phyloP scores from a whole-genome alignment of 2,113 vertebrate genomes.

The Clarias magur region DNA sequence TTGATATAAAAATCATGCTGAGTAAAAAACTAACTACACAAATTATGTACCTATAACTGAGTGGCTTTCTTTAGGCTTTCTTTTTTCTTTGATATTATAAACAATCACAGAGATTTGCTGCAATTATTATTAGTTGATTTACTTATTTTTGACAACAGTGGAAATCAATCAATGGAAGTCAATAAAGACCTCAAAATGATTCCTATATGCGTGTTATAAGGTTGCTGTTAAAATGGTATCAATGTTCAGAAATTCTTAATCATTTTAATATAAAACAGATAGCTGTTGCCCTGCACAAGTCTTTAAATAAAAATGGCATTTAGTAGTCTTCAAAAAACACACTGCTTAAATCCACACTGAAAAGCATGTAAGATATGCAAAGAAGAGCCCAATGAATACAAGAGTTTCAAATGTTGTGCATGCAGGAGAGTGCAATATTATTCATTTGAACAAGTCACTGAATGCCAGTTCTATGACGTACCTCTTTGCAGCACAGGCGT shows the following conservation, averaged over 20 bases:
- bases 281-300: too few species aligned
- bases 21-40: neutral
- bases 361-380: neutral
- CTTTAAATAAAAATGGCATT: neutral
- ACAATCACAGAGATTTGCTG: neutral
- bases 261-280: conserved; percentile 14
- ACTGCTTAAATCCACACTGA: neutral
- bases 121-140: neutral
- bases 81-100: neutral
- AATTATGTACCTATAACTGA: neutral
- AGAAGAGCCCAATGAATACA: neutral
- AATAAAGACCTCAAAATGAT: neutral
- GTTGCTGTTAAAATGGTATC: neutral
- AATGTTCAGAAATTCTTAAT: neutral
- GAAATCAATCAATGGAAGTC: too few species aligned
- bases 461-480: conserved; percentile 52
- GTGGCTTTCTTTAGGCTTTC: neutral
- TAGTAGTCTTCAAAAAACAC: neutral
- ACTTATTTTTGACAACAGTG: neutral
- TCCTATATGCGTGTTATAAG: neutral
- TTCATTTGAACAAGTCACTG: neutral
- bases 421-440: neutral
- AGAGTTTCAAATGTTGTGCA: neutral
- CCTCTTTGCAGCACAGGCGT: conserved; percentile 92
- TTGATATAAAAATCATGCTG: neutral